These are phyloP conservation scores for Neolamprologus modestus DNA, from an alignment of 2,113 vertebrate genomes.

Conservation along the genomic window DNA sequence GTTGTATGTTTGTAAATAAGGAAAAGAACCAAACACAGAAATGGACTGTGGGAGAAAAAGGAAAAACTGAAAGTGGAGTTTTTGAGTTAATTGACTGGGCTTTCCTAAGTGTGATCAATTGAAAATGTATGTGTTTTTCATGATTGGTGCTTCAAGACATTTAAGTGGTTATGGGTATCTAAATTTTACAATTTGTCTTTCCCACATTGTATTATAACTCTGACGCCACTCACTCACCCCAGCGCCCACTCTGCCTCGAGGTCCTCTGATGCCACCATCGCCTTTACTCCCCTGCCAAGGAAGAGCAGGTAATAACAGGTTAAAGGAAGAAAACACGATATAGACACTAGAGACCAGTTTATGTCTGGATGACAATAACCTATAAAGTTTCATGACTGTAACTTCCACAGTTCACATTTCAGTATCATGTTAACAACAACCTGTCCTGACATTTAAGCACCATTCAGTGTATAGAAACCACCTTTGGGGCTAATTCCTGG, in stretches of 20 bases:
- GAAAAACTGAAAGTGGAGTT: not conserved
- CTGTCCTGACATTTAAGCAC: not conserved
- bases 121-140: not conserved
- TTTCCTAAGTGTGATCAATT: not conserved
- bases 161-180: not conserved
- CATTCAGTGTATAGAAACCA: not conserved
- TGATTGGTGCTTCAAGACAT: not conserved
- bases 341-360: fast-evolving
- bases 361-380: not conserved
- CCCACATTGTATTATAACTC: not conserved
- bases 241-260: slow-evolving; percentile 40
- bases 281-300: slow-evolving; percentile 61
- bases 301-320: not conserved
- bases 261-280: slow-evolving; percentile 53
- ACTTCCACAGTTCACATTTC: not conserved
- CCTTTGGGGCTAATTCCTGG: not conserved
- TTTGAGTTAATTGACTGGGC: not conserved
- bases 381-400: not conserved
- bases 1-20: not conserved
- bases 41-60: not conserved
- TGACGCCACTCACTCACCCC: slow-evolving; percentile 37
- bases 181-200: not conserved
- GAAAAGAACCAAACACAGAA: not conserved
- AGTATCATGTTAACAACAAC: not conserved
- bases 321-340: not conserved